Conservation (phyloP, 1,140 invertebrate genomes). For the Brachionus asplanchnoidis region DNA sequence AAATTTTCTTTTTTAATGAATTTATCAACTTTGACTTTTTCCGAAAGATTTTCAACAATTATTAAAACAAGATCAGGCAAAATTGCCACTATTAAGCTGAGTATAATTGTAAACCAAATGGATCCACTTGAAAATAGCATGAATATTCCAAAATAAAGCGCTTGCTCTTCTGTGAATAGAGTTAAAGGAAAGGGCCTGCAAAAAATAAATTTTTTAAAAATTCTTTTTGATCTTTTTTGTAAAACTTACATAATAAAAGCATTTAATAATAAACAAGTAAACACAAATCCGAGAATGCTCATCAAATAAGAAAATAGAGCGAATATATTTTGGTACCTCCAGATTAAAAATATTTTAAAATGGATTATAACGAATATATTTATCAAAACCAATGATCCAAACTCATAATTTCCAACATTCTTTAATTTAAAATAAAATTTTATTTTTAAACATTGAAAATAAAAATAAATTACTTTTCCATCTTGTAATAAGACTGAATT, state of each 20-base stretch:
- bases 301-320: conserved; percentile 30
- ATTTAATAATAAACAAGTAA: conserved; percentile 11
- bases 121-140: conserved; percentile 61
- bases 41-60: conserved; percentile 43
- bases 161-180: conserved; percentile 45
- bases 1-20: neutral
- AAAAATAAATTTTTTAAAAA: neutral
- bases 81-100: conserved; percentile 61
- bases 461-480: neutral
- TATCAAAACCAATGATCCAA: neutral
- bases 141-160: conserved; percentile 64
- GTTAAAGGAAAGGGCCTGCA: conserved; percentile 20
- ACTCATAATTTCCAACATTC: neutral
- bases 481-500: neutral
- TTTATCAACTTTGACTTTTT: neutral
- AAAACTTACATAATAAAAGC: conserved; percentile 32
- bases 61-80: conserved; percentile 61
- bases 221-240: neutral
- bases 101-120: conserved; percentile 63
- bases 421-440: neutral
- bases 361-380: neutral
- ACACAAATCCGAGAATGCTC: neutral
- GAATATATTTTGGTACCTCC: conserved; percentile 23
- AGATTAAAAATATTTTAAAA: conserved; percentile 35
- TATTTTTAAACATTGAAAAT: neutral